phyloP scores from a whole-genome alignment of 2,113 vertebrate species.

The Tympanuchus pallidicinctus region DNA sequence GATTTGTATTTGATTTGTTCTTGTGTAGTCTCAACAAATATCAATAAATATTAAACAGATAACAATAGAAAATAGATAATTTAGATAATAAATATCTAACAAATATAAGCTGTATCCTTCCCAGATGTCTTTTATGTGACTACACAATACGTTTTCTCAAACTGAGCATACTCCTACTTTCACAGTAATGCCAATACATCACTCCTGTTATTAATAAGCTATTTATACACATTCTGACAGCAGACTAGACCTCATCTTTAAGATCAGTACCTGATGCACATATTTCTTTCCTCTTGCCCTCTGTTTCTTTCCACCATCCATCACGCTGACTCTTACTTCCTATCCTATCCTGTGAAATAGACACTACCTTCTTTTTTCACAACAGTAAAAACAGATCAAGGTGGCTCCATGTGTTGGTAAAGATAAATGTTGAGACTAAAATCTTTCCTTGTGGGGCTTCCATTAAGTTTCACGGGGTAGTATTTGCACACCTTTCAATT shows the following conservation, averaged over 20 bases:
- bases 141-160: not conserved
- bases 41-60: not conserved
- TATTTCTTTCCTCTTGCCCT: conserved; percentile 55
- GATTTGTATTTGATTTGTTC: not conserved
- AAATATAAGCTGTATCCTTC: not conserved
- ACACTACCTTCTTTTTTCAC: conserved; percentile 64
- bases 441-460: conserved; percentile 36
- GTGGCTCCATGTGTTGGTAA: conserved; percentile 50
- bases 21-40: not conserved
- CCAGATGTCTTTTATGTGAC: not conserved
- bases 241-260: conserved; percentile 47
- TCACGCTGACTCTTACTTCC: conserved; percentile 71
- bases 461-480: conserved; percentile 21
- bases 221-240: conserved; percentile 47
- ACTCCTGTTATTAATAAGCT: conserved; percentile 45
- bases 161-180: not conserved
- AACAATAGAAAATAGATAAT: too few species aligned
- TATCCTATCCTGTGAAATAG: conserved; percentile 65
- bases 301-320: conserved; percentile 56
- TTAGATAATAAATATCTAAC: not conserved
- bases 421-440: conserved; percentile 50
- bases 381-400: conserved; percentile 58
- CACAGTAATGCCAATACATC: not conserved
- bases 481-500: conserved; percentile 25
- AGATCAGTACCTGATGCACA: conserved; percentile 45